Conservation (phyloP, 1,140 invertebrate species). For the Sitobion miscanthi region DNA sequence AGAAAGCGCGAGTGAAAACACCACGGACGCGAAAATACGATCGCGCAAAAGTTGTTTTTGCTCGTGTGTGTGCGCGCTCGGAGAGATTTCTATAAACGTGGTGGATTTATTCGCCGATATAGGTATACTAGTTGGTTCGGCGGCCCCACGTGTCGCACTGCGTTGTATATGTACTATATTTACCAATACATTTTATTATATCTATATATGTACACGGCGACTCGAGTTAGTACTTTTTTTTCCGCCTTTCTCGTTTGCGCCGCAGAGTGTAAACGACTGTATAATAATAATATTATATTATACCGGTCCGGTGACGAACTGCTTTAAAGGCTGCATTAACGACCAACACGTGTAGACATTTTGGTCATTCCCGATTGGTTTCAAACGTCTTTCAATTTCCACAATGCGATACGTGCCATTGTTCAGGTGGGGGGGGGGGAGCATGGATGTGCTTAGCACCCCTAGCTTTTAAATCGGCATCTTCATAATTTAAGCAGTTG, state of each 20-base stretch:
- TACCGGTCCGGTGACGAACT: neutral
- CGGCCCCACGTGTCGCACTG: neutral
- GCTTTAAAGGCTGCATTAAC: neutral
- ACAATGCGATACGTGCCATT: neutral
- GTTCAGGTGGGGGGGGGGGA: neutral
- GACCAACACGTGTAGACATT: neutral
- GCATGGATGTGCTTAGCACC: neutral
- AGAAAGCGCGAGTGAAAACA: slow-evolving; percentile 49
- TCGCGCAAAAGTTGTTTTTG: slow-evolving; percentile 29
- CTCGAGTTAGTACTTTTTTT: neutral
- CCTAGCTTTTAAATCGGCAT: too few species aligned
- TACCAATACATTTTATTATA: neutral
- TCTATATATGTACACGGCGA: neutral
- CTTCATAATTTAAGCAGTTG: too few species aligned
- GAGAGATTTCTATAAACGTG: slow-evolving; percentile 17
- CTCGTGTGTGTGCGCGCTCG: too few species aligned
- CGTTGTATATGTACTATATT: neutral
- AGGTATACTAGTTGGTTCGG: neutral
- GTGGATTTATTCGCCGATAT: neutral
- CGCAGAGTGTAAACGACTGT: neutral
- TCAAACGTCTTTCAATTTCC: neutral
- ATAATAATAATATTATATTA: neutral
- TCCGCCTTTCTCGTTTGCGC: neutral
- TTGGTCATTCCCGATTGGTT: neutral
- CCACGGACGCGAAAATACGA: neutral